Evolutionary conservation across 2,113 vertebrate genomes (phyloP), one percentile per base, ranked within the genome.

Genomic region (Axis porcinus): DNA sequence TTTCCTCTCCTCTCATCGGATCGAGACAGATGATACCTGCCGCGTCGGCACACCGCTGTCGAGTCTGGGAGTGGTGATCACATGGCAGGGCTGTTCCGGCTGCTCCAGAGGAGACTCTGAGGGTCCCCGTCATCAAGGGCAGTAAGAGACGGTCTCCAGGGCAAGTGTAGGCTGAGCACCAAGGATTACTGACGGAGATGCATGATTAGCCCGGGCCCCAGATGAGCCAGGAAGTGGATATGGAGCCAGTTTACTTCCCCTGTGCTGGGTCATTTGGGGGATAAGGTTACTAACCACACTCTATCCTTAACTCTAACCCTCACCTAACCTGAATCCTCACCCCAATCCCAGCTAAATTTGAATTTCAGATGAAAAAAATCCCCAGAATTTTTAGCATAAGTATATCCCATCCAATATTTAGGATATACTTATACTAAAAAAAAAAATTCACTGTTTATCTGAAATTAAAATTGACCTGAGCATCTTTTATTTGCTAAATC

Each of bases 21-120:
- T 47, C 43, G 67, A 43, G 89, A 30, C 33, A 74, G 55, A 40
- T 8, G 19, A 27, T 12, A 15, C 30, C 30, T 2, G 0, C 0
- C 0, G 6, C 6, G 0, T 2, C 3, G 28, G 6, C 45, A 0
- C 30, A 43, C 3, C 3, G 1, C 54, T 7, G 17, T 13, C 54
- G 50, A 11, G 47, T 6, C 43, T 8, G 54, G 43, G 76, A 50
- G 36, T 4, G 5, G 40, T 0, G 0, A 11, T 3, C 4, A 9
- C 15, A 5, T 4, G 13, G 8, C 5, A 36, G 81, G 55, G 14
- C 7, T 40, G 12, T 86, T 55, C 40, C 1, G 10, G 47, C 28
- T 36, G 50, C n/a, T 7, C 70, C 50, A 2, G 19, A 47, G 33
- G 84, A 67, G 78, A 40, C 33, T 50, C 88, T 33, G 33, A 17